Conservation (phyloP, 2,888 invertebrate species). For the Capitulum mitella region DNA sequence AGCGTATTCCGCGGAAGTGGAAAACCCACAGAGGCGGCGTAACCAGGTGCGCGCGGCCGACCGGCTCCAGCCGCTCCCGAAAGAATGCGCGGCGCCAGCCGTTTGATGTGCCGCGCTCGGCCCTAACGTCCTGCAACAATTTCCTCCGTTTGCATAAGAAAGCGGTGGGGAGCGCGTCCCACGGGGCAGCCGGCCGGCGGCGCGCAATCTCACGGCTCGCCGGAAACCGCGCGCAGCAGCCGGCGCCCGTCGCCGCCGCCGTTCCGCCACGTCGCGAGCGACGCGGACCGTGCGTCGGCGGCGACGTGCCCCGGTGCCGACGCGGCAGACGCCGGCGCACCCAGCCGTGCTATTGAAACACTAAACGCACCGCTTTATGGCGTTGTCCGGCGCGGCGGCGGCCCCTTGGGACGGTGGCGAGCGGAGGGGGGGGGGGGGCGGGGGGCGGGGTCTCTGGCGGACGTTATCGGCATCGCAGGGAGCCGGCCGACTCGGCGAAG, state of each 20-base stretch:
- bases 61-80: not conserved
- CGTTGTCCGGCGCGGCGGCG: not conserved
- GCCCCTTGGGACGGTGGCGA: not conserved
- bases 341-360: conserved; percentile 16
- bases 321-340: not conserved
- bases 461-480: not conserved
- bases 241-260: not conserved
- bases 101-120: not conserved
- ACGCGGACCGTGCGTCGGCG: not conserved
- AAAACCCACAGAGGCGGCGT: conserved; percentile 1
- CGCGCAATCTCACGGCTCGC: not conserved
- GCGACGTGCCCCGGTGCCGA: not conserved
- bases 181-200: too few relatives aligned
- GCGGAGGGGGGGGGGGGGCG: not conserved
- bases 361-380: conserved; percentile 12
- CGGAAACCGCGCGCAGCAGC: not conserved
- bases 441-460: not conserved
- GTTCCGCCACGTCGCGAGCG: not conserved
- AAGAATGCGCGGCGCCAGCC: not conserved
- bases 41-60: not conserved
- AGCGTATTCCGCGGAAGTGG: not conserved
- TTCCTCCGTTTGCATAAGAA: conserved; percentile 1
- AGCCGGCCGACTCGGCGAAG: not conserved
- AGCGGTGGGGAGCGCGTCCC: too few relatives aligned
- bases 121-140: not conserved